Percentiles rank a stretch among this genome's conserved stretches.
These are phyloP conservation scores for Gavialis gangeticus DNA, from an alignment of 2,113 vertebrate genomes.

Conservation along the genomic window DNA sequence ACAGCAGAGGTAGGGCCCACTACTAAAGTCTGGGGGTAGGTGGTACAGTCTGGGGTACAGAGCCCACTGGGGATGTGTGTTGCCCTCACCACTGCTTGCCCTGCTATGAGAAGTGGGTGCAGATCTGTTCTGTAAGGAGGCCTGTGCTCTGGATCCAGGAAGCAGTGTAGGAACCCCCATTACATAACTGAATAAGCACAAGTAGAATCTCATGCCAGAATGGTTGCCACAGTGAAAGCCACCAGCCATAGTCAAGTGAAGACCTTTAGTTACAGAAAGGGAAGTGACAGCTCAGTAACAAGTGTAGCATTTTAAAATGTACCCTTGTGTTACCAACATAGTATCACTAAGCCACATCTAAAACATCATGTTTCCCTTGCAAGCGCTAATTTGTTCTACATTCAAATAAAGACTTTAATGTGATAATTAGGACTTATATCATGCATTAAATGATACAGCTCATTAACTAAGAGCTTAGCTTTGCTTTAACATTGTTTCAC, in stretches of 20 bases:
- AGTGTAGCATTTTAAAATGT: not conserved
- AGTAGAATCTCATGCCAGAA: not conserved
- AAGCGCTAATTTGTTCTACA: not conserved
- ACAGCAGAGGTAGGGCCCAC: too few species aligned
- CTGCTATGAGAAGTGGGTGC: too few species aligned
- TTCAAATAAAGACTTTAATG: not conserved
- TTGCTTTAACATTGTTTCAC: not conserved
- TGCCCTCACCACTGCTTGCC: too few species aligned
- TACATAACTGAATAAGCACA: not conserved
- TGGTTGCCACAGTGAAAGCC: not conserved
- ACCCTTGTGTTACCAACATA: not conserved
- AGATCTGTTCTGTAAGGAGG: too few species aligned
- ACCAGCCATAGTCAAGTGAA: not conserved
- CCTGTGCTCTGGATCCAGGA: too few species aligned
- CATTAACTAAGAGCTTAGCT: conserved; percentile 23
- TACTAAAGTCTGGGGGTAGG: too few species aligned
- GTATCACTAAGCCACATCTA: not conserved
- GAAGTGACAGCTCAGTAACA: not conserved
- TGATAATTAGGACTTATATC: conserved; percentile 4
- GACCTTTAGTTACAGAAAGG: not conserved
- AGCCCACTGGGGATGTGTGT: too few species aligned
- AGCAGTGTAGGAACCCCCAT: not conserved
- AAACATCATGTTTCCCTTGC: not conserved
- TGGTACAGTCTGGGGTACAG: too few species aligned
- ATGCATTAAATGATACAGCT: not conserved